Evolutionary conservation across 2,113 vertebrate genomes (phyloP).

Genomic region (Nesogale talazaci): DNA sequence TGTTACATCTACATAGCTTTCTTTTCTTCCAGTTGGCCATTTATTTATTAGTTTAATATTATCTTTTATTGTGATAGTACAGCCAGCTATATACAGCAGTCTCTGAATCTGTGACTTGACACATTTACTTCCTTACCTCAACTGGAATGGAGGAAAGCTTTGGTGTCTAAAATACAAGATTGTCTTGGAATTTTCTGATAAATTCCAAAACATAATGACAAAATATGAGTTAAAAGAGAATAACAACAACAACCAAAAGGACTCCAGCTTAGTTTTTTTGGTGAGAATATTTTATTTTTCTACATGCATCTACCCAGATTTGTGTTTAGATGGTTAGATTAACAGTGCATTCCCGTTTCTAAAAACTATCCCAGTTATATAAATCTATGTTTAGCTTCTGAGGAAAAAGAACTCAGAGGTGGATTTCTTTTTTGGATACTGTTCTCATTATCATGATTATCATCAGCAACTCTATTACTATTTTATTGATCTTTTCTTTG

Average conservation of each 20-base stretch:
- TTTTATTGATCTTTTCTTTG: constrained; percentile 71
- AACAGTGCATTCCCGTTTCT: constrained; percentile 28
- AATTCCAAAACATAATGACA: constrained; percentile 67
- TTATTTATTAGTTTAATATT: not conserved
- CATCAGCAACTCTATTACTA: constrained; percentile 74
- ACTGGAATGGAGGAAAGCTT: constrained; percentile 72
- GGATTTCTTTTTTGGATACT: constrained; percentile 67
- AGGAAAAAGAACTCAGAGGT: constrained; percentile 70
- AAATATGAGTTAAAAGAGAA: constrained; percentile 67
- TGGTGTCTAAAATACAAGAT: constrained; percentile 56
- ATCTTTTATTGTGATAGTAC: constrained; percentile 71
- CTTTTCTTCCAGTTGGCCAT: too few relatives aligned
- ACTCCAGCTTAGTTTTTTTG: constrained; percentile 18
- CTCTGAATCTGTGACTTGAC: constrained; percentile 70
- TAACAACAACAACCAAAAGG: not conserved
- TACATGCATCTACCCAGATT: constrained; percentile 40
- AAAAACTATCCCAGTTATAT: constrained; percentile 39
- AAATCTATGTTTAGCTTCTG: constrained; percentile 27
- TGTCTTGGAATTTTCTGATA: constrained; percentile 62
- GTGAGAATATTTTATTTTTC: constrained; percentile 43
- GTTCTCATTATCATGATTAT: constrained; percentile 72
- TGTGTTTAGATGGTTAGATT: constrained; percentile 60
- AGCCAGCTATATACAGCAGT: constrained; percentile 54
- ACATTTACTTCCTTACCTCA: constrained; percentile 76
- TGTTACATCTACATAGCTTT: constrained; percentile 55